These are phyloP conservation scores for Carassius gibelio DNA, from an alignment of 2,113 vertebrate genomes.

Conservation along the genomic window DNA sequence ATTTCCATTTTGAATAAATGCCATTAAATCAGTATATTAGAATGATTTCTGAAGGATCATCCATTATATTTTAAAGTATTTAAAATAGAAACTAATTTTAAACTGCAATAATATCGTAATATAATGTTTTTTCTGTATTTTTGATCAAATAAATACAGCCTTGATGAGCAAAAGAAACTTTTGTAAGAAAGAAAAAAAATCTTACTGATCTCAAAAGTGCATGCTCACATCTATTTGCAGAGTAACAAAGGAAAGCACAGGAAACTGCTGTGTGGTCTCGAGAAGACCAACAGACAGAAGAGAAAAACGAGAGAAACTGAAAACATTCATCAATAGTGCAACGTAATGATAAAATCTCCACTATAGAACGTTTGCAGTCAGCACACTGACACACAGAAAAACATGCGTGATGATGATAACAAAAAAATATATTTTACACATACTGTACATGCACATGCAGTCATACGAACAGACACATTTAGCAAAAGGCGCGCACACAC, in stretches of 20 bases:
- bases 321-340: background rate
- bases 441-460: background rate
- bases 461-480: background rate
- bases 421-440: background rate
- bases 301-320: conserved; percentile 17
- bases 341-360: background rate
- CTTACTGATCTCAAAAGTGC: no score
- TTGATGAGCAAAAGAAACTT: no score
- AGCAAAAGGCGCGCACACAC: background rate
- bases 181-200: no score
- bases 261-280: conserved; percentile 65
- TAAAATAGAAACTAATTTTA: no score
- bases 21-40: no score
- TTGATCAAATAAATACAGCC: no score
- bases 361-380: background rate
- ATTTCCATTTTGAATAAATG: no score
- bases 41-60: no score
- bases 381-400: background rate
- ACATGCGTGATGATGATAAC: background rate
- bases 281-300: background rate
- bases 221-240: conserved; percentile 68
- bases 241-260: conserved; percentile 68
- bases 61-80: no score
- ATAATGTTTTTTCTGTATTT: no score
- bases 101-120: no score